Percentiles rank a stretch among this genome's conserved stretches.
Evolutionary conservation across 2,888 invertebrate genomes (phyloP).

Genomic region (Odontomyia ornata): DNA sequence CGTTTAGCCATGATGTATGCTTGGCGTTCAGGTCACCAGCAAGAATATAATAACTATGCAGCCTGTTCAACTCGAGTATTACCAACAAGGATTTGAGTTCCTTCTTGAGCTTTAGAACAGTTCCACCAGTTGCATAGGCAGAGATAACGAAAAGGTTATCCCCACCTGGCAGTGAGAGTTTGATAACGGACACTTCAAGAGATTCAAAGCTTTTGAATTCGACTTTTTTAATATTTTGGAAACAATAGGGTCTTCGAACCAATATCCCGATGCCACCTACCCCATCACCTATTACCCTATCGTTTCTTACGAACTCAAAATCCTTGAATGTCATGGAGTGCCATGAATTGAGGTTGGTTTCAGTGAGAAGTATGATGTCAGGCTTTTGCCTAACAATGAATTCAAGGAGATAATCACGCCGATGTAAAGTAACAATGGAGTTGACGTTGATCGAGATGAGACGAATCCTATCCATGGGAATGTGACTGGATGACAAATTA

Average conservation of each 20-base stretch:
- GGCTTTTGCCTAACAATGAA: neutral
- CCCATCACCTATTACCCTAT: neutral
- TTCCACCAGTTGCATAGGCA: too few relatives aligned
- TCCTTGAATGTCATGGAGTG: neutral
- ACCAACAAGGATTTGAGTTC: too few relatives aligned
- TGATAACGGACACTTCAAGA: too few relatives aligned
- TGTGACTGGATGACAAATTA: neutral
- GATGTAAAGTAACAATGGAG: neutral
- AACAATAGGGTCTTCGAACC: neutral
- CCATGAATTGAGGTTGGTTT: neutral
- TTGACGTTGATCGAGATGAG: slow-evolving; percentile 15
- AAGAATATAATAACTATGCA: too few relatives aligned
- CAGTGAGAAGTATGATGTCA: neutral
- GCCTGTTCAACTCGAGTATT: too few relatives aligned
- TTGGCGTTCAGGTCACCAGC: too few relatives aligned
- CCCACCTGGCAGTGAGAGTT: too few relatives aligned
- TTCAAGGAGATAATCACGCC: neutral
- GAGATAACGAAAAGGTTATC: too few relatives aligned
- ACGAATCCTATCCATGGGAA: neutral
- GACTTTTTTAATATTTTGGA: too few relatives aligned
- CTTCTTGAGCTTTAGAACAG: too few relatives aligned
- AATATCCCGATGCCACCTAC: slow-evolving; percentile 2
- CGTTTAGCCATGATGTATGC: too few relatives aligned
- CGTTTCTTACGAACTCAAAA: neutral
- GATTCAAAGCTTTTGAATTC: too few relatives aligned